Base-by-base conservation (phyloP, 2,113 vertebrate species). In the Oreotrochilus melanogaster region DNA sequence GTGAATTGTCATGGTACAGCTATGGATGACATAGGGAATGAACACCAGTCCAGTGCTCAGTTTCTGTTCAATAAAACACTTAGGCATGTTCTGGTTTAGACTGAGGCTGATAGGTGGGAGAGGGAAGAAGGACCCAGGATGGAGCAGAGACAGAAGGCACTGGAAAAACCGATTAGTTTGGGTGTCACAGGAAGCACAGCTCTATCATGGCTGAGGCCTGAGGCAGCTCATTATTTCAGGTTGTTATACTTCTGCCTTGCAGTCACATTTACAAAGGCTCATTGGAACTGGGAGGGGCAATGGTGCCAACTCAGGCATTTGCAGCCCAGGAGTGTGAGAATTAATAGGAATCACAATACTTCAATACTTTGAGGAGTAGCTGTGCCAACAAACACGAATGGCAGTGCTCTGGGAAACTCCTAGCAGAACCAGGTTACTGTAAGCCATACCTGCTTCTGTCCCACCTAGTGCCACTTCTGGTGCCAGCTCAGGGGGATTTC, bases 21-120 rank as follows among this genome's bases (percentile, higher is more conserved):
- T 30, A 35, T 18, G 37, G 16, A 5, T 8, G 18, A 18, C 53
- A 54, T 39, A 28, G 35, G 27, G 18, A n/a, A 8, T 31, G n/a
- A 42, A 58, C 24, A 39, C n/a, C 4, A 2, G 25, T 18, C 27
- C 6, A 24, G 17, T 10, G 19, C 17, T 71, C 0, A 0, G 27
- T 82, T 89, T 89, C 67, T 48, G 56, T 72, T 74, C 51, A n/a
- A 3, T 39, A 16, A 45, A 78, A 62, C 23, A 66, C 24, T 22
- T 24, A 33, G 42, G 58, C 42, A 50, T 16, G 31, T n/a, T 74
- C 39, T 39, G 39, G 30, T 42, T 75, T 89, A 48, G 53, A 45
- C 11, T 1, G 1, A 57, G 53, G 27, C 42, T 78, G 37, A 33
- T 37, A 4, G 35, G 43, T 15, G 73, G 42, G 31, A 50, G 14